Base-by-base conservation (phyloP, 2,113 vertebrate species). In the Syngnathoides biaculeatus region DNA sequence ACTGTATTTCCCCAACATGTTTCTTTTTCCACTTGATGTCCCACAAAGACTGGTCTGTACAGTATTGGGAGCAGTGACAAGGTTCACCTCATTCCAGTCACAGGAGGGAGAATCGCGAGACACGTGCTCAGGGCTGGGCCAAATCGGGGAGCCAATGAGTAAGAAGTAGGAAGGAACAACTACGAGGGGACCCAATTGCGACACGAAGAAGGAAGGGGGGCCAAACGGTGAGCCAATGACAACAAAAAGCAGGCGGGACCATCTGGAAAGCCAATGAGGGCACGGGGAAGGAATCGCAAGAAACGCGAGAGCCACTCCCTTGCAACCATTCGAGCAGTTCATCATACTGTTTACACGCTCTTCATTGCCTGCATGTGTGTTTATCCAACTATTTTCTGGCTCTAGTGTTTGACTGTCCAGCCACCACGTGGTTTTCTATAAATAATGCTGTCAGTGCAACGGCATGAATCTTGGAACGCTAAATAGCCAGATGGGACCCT, bases 51-150 rank as follows among this genome's bases (percentile, higher is more conserved):
- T 0, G 0, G 35, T 50, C 1, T 0, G 65, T 71, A 71, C 79
- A 56, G 71, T 55, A 59, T 30, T 22, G 65, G 64, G 4, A 67
- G 68, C 7, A 75, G 27, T 79, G 77, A 78, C 72, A 57, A 0
- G 24, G 62, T 55, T 57, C 63, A 73, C 78, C 73, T 79, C 70
- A 67, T 43, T 19, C 71, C 1, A 79, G 65, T 76, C 66, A 62
- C 19, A 3, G 58, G 30, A 59, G 64, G 86, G 84, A 70, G 87
- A 82, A 76, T 79, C 10, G 45, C 66, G 30, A 69, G 79, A 73
- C 87, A 86, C 81, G 86, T 90, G 86, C 68, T 79, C 64, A 64
- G 65, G 68, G 55, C 26, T 13, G 14, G 71, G 72, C 74, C 65
- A 73, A 42, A 40, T 9, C 8, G 52, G 40, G 22, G 67, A 69